These are phyloP conservation scores for Tenrec ecaudatus DNA, from an alignment of 2,113 vertebrate genomes.

Conservation along the genomic window DNA sequence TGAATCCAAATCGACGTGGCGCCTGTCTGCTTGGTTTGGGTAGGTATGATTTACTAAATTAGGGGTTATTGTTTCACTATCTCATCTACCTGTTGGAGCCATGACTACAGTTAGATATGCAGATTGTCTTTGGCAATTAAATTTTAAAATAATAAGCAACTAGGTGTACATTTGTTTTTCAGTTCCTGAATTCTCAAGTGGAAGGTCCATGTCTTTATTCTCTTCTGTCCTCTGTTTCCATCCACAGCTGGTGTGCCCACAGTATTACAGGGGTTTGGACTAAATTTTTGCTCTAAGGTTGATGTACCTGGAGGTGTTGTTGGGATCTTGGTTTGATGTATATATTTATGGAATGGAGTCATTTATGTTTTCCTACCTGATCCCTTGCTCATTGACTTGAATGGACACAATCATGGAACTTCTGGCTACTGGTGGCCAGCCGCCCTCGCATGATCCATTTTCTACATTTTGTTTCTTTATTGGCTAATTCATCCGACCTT, in stretches of 20 bases:
- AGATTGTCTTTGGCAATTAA: neutral
- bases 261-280: accelerated
- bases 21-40: neutral
- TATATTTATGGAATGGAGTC: neutral
- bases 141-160: neutral
- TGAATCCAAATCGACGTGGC: too few relatives aligned
- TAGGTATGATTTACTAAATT: conserved; percentile 60
- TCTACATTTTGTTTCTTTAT: neutral
- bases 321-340: neutral
- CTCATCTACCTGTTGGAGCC: neutral
- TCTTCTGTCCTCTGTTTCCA: neutral
- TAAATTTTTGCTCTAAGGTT: neutral
- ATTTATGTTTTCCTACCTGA: accelerated
- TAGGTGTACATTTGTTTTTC: neutral
- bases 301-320: neutral
- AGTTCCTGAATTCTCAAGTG: neutral
- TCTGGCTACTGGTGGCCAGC: accelerated
- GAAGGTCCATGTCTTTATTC: neutral
- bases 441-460: neutral
- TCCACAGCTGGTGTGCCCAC: accelerated
- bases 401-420: neutral
- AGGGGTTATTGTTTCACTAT: neutral
- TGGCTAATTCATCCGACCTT: neutral
- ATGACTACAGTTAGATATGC: neutral
- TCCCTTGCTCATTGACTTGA: neutral